These are phyloP conservation scores for Aythya fuligula DNA, from an alignment of 2,797 vertebrate genomes.

Conservation along the genomic window DNA sequence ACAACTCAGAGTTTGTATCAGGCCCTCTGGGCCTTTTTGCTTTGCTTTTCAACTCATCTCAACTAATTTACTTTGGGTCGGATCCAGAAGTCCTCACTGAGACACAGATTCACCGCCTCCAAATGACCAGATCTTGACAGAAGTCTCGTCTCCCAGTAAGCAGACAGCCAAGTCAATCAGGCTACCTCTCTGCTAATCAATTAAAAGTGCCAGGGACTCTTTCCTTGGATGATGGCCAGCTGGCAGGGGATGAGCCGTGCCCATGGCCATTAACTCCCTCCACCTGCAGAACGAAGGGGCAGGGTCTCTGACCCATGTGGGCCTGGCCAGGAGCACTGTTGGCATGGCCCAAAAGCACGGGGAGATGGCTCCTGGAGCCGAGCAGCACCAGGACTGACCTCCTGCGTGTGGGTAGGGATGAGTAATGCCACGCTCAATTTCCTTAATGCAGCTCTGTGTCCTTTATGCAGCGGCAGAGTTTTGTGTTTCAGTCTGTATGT, in stretches of 20 bases:
- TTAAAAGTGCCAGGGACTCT: neutral
- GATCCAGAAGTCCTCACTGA: neutral
- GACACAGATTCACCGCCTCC: neutral
- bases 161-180: neutral
- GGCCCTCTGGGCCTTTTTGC: neutral
- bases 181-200: neutral
- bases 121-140: neutral
- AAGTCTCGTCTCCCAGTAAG: neutral
- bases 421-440: constrained; percentile 40
- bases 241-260: neutral
- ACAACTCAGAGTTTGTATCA: neutral
- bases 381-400: neutral
- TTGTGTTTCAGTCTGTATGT: neutral
- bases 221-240: neutral
- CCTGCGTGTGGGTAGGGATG: neutral
- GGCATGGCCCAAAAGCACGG: rapidly evolving
- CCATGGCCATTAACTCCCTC: neutral
- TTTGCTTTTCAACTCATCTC: neutral
- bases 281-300: neutral
- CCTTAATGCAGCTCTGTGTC: neutral
- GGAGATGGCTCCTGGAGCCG: neutral
- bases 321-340: neutral
- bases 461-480: neutral
- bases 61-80: neutral
- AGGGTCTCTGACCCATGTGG: neutral